Base-by-base conservation (phyloP, 2,113 vertebrate genomes). In the Oncorhynchus keta region DNA sequence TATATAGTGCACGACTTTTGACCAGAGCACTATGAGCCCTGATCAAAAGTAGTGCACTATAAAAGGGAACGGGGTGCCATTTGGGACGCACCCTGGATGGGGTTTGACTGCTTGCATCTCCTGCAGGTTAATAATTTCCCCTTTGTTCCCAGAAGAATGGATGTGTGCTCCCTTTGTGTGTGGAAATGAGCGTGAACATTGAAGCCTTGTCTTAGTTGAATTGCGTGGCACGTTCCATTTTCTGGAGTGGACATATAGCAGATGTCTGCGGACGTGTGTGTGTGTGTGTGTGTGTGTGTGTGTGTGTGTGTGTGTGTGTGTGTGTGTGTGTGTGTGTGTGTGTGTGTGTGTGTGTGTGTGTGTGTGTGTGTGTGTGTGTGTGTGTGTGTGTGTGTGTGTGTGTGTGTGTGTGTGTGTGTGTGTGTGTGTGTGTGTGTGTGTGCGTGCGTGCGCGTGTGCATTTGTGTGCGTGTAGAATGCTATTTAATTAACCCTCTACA, bases 401-500 rank as follows among this genome's bases (percentile, higher is more conserved):
- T 30, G 76, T 32, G 76, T 76, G 76, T 1, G 30, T 1, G 69
- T 32, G 76, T 32, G 76, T 76, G 76, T 1, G 30, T 35, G 2
- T n/a, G 16, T 8, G 72, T 20, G 72, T 49, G 76, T 77, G n/a
- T n/a, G n/a, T 14, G 68, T 49, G 68, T 48, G 8, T 22, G 12
- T 16, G 1, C 2, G 66, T 20, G 18, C 20, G 14, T 1, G 69
- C 39, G 76, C 39, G 76, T 76, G 76, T 1, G 30, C 4, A 5
- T 32, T 18, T 35, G 2, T n/a, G 16, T 8, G 72, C 22, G 72
- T 49, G 76, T 77, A 74, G 57, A 76, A 16, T 16, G 61, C 39
- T 67, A 75, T 87, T 89, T 80, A 30, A 79, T 81, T 76, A 74
- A 85, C 78, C 69, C 76, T n/a, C 76, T 20, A 76, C 28, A 66